Evolutionary conservation across 2,113 vertebrate genomes (phyloP).

Genomic region (Cyprinodon brontotheroides): DNA sequence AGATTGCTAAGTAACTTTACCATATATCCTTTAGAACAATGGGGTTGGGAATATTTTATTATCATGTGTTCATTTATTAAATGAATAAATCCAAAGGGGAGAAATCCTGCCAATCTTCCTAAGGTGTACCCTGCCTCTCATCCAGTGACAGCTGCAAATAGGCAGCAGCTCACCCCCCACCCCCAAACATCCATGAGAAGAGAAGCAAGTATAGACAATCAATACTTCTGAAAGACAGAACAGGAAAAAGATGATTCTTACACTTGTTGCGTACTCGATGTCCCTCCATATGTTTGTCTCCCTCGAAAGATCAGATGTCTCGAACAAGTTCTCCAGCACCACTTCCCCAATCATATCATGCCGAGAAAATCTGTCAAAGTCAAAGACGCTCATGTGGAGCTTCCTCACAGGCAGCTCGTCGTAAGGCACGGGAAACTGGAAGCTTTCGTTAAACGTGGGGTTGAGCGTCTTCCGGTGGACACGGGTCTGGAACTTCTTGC

Average conservation of each 20-base stretch:
- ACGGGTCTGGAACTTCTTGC: constrained; percentile 98
- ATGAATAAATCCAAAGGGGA: no score
- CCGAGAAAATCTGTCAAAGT: constrained; percentile 98
- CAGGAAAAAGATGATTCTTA: constrained; percentile 49
- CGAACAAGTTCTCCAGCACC: constrained; percentile 95
- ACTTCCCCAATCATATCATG: constrained; percentile 99
- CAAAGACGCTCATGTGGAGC: constrained; percentile 96
- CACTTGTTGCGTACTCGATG: constrained; percentile 82
- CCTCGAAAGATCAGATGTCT: constrained; percentile 92
- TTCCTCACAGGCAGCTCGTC: constrained; percentile 90
- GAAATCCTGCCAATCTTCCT: no score
- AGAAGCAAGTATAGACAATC: neutral
- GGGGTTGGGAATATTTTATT: no score
- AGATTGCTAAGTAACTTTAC: no score
- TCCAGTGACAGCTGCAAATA: no score
- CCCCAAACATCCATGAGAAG: no score
- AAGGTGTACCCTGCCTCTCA: no score
- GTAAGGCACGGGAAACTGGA: constrained; percentile 94
- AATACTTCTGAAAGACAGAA: neutral
- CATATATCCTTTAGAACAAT: no score
- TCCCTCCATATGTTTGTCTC: constrained; percentile 96
- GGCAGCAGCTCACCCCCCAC: no score
- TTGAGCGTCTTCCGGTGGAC: constrained; percentile 98
- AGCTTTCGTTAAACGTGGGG: constrained; percentile 92
- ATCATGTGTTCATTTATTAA: no score